Conservation (phyloP, 2,888 invertebrate species). For the Drepanosiphum platanoidis region DNA sequence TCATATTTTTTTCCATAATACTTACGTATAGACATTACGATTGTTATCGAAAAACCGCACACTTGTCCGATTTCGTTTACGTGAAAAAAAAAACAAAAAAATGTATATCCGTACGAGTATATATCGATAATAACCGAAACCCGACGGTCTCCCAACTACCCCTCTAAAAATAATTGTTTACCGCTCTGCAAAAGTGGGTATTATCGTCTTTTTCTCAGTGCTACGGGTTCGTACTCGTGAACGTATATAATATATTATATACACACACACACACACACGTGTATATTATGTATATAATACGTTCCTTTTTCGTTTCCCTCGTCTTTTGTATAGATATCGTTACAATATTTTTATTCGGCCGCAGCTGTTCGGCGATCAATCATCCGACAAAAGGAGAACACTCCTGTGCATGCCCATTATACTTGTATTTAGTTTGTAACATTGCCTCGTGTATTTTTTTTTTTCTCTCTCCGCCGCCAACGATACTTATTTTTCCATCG, state of each 20-base stretch:
- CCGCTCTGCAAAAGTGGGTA: conserved; percentile 44
- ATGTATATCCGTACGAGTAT: no score
- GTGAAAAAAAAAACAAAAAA: not conserved
- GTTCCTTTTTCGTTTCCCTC: conserved; percentile 55
- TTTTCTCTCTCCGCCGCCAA: not conserved
- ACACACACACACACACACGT: no score
- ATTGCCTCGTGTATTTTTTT: conserved; percentile 30
- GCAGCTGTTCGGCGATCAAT: conserved; percentile 62
- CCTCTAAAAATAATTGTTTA: conserved; percentile 43
- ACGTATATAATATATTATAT: no score
- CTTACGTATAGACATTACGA: not conserved
- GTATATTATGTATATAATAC: no score
- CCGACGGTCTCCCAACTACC: not conserved
- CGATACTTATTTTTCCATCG: conserved; percentile 19
- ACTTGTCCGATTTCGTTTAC: conserved; percentile 43
- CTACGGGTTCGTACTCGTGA: no score
- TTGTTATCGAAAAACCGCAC: not conserved
- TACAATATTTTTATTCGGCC: conserved; percentile 60
- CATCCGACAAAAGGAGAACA: conserved; percentile 61
- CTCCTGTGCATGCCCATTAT: conserved; percentile 58
- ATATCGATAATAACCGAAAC: conserved; percentile 8
- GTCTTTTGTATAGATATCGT: conserved; percentile 59
- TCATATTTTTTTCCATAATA: not conserved
- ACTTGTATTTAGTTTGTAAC: conserved; percentile 44
- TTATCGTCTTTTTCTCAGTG: conserved; percentile 57